A percentile compares a stretch with the other conserved stretches of the same genome.
phyloP scores from a whole-genome alignment of 2,888 invertebrate genomes.

The Galerucella calmariensis region DNA sequence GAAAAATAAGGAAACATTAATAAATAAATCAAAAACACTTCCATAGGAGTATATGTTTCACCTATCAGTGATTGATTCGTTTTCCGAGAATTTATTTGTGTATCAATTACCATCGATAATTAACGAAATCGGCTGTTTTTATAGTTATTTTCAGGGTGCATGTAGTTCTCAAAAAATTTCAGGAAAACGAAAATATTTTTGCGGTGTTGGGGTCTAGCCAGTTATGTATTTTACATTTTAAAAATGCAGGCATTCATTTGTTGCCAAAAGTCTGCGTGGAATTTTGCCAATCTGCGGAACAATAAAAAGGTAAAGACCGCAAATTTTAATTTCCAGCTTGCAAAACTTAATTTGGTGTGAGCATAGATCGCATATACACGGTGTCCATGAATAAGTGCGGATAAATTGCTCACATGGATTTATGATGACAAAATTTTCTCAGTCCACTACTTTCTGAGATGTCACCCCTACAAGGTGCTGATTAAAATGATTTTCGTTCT shows the following conservation, averaged over 20 bases:
- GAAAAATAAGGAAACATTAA: not conserved
- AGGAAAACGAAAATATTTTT: constrained; percentile 23
- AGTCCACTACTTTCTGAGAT: too few relatives aligned
- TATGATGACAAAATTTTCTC: too few relatives aligned
- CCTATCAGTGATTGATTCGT: not conserved
- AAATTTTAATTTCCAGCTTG: not conserved
- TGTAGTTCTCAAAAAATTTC: constrained; percentile 7
- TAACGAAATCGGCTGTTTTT: not conserved
- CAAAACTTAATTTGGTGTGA: not conserved
- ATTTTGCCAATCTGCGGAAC: not conserved
- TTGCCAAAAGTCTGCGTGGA: constrained; percentile 17
- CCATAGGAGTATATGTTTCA: not conserved
- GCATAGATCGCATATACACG: not conserved
- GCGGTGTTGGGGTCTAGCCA: constrained; percentile 19
- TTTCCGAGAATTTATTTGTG: not conserved
- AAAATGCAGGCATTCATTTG: constrained; percentile 1
- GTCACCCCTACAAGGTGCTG: too few relatives aligned
- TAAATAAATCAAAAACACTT: not conserved
- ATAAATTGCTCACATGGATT: too few relatives aligned
- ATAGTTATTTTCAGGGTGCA: constrained; percentile 9
- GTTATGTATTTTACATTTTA: not conserved
- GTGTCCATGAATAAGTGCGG: not conserved
- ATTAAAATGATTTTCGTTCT: too few relatives aligned
- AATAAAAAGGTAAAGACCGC: constrained; percentile 3
- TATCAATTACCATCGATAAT: constrained; percentile 4